Evolutionary conservation across 2,888 invertebrate genomes (phyloP).

Genomic region (Clunio marinus): DNA sequence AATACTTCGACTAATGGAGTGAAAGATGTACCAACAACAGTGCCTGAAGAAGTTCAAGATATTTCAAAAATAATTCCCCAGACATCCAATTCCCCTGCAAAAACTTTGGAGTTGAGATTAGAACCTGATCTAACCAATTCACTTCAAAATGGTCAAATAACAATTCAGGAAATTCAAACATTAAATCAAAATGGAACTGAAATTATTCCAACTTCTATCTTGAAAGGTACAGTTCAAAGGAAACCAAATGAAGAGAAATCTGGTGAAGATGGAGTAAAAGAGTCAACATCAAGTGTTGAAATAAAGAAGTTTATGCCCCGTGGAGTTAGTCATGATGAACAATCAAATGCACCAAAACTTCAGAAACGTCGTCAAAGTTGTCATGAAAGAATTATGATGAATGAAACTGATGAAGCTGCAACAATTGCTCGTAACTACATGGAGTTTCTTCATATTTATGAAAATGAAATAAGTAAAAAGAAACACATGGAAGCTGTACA

Average conservation of each 20-base stretch:
- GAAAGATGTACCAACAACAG: background rate
- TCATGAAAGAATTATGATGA: conserved; percentile 20
- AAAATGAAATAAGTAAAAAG: background rate
- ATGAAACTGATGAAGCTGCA: background rate
- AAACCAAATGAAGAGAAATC: conserved; percentile 2
- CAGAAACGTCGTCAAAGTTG: conserved; percentile 27
- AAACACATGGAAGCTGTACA: background rate
- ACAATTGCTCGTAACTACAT: conserved; percentile 1
- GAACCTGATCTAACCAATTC: background rate
- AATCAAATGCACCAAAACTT: background rate
- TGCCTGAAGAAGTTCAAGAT: background rate
- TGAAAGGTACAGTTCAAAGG: conserved; percentile 9
- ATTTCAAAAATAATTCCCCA: background rate
- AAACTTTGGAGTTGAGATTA: background rate
- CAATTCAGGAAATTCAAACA: conserved; percentile 26
- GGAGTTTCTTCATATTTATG: background rate
- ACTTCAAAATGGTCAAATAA: conserved; percentile 11
- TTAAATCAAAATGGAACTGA: conserved; percentile 31
- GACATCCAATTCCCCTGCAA: too few species aligned
- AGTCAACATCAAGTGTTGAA: background rate
- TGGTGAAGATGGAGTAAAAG: background rate
- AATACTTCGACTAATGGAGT: too few species aligned
- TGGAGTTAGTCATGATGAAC: background rate
- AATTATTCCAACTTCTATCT: conserved; percentile 26
- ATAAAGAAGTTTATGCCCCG: background rate